These are phyloP conservation scores for Melanostoma scalare DNA, from an alignment of 2,888 invertebrate species.

Conservation along the genomic window DNA sequence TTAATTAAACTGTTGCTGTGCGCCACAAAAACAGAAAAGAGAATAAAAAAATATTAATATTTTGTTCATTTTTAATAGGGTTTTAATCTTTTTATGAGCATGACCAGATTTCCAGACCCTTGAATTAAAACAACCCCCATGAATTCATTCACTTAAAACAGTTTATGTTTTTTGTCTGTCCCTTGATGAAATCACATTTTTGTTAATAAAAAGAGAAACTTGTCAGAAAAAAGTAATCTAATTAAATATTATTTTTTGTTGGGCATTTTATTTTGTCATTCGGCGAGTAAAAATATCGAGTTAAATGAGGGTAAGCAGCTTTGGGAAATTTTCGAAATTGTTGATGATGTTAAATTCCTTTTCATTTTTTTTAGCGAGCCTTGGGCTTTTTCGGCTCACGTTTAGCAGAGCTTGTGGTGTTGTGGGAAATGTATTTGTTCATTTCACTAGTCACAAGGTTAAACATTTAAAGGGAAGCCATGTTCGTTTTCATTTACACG, in stretches of 20 bases:
- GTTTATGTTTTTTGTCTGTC: conserved; percentile 15
- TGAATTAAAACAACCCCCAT: conserved; percentile 10
- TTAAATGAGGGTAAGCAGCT: conserved; percentile 44
- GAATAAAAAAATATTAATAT: background rate
- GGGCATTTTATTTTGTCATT: conserved; percentile 11
- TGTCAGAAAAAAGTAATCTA: conserved; percentile 40
- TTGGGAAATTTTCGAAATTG: conserved; percentile 35
- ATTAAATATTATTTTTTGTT: conserved; percentile 54
- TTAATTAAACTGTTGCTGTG: conserved; percentile 34
- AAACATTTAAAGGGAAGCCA: too few species aligned
- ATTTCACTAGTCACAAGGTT: background rate
- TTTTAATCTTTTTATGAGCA: conserved; percentile 25
- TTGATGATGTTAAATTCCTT: conserved; percentile 47
- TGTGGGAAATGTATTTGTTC: conserved; percentile 7
- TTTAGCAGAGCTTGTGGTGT: background rate
- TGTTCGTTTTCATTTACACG: too few species aligned
- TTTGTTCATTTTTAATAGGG: conserved; percentile 19
- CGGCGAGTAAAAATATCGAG: conserved; percentile 3
- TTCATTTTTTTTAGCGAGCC: conserved; percentile 18
- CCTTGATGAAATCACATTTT: conserved; percentile 60
- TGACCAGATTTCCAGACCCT: background rate
- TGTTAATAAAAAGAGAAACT: conserved; percentile 55
- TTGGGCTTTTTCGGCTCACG: background rate
- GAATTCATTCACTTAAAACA: conserved; percentile 14
- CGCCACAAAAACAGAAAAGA: background rate